phyloP scores from a whole-genome alignment of 2,113 vertebrate species.

The Mungos mungo region DNA sequence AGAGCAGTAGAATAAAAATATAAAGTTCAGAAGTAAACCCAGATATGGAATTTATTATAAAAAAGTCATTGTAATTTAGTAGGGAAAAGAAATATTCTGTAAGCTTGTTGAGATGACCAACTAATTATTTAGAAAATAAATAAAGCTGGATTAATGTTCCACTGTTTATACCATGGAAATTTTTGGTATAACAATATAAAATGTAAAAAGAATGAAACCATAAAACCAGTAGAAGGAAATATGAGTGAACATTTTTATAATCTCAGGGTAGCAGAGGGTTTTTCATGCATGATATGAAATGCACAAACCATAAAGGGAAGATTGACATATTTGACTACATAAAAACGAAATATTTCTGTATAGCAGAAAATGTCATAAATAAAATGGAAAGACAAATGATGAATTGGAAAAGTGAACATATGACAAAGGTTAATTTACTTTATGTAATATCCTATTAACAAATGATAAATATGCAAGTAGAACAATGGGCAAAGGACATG shows the following conservation, averaged over 20 bases:
- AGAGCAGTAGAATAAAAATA: slow-evolving; percentile 33
- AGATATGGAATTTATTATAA: slow-evolving; percentile 48
- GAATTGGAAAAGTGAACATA: slow-evolving; percentile 42
- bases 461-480: not conserved
- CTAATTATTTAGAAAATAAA: slow-evolving; percentile 39
- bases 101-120: not conserved
- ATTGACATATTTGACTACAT: slow-evolving; percentile 48
- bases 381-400: slow-evolving; percentile 55
- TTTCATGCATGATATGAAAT: slow-evolving; percentile 53
- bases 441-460: slow-evolving; percentile 29
- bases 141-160: slow-evolving; percentile 5
- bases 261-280: slow-evolving; percentile 15
- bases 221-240: slow-evolving; percentile 25
- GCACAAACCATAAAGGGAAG: slow-evolving; percentile 36
- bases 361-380: slow-evolving; percentile 9
- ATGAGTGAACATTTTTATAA: slow-evolving; percentile 51
- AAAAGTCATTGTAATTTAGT: slow-evolving; percentile 28
- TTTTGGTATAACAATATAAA: slow-evolving; percentile 40
- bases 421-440: slow-evolving; percentile 43
- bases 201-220: not conserved
- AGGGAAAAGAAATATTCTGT: not conserved
- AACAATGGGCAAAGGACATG: not conserved
- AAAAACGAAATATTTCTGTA: slow-evolving; percentile 42
- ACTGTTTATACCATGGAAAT: not conserved
- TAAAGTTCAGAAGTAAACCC: slow-evolving; percentile 29